Base-by-base conservation (phyloP, 2,113 vertebrate species). In the Turnix velox region DNA sequence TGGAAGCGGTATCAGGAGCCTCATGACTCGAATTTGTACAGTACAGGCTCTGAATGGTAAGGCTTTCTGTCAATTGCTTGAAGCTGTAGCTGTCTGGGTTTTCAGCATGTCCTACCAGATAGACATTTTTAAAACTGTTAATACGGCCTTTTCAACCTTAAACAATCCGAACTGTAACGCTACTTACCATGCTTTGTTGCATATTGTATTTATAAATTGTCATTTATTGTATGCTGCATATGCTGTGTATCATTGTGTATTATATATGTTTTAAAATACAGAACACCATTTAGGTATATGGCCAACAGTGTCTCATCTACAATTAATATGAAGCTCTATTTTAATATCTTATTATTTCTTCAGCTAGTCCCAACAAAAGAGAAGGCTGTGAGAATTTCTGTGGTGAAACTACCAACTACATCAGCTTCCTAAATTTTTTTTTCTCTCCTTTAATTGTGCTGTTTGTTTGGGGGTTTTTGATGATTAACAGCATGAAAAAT, bases 41-140 rank as follows among this genome's bases (percentile, higher is more conserved):
- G 49, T 94, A 18, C 93, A 95, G 94, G 90, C 82, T 95, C 93
- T 93, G 66, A 88, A 94, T 78, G 95, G 95, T 96, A 97, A 97
- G 96, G 69, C 57, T 82, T 88, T 93, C 58, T 94, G 66, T 87
- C 79, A 69, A 7, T n/a, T 93, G 93, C 92, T 96, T 96, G 91
- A 68, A 84, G 62, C 87, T 96, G 42, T 51, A 61, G 72, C 87
- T 96, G 90, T 73, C 68, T 91, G 90, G 45, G 31, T 92, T 93
- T 96, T 91, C 90, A 94, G 96, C 93, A 95, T 96, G 94, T 66
- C 42, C 79, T 92, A 71, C 52, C 57, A 73, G 69, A 91, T 30
- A 37, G 45, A 63, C 85, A 86, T 42, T 84, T 84, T 72, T 58
- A 73, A 72, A 85, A 39, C 65, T 82, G 45, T 82, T 92, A 78